Percentiles rank a stretch among this genome's conserved stretches.
phyloP scores from a whole-genome alignment of 2,888 invertebrate genomes.

The Pandemis heparana region DNA sequence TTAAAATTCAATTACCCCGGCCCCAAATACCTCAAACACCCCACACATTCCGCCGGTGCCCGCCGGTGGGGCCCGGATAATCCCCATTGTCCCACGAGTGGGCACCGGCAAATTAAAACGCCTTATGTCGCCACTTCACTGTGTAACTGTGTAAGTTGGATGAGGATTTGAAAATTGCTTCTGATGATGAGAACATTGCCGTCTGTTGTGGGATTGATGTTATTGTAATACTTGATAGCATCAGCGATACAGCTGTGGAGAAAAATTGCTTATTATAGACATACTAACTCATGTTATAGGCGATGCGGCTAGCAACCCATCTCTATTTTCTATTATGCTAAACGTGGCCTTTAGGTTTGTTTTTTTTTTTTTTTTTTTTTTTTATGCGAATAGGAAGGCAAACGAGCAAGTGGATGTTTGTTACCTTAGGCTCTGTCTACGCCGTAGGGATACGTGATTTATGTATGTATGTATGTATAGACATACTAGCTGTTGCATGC shows the following conservation, averaged over 20 bases:
- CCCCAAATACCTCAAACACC: conserved; percentile 26
- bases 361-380: too few species aligned
- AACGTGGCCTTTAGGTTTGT: too few species aligned
- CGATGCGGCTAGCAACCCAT: too few species aligned
- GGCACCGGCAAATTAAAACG: conserved; percentile 61
- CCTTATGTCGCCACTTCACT: conserved; percentile 62
- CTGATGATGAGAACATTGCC: conserved; percentile 20
- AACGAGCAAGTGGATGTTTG: too few species aligned
- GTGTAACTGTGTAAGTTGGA: conserved; percentile 20
- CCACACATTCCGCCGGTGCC: not conserved
- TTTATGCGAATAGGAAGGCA: too few species aligned
- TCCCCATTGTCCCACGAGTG: conserved; percentile 34
- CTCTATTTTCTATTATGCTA: too few species aligned
- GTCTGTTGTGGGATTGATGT: conserved; percentile 1
- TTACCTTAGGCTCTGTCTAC: too few species aligned
- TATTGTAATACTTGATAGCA: not conserved
- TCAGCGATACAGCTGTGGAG: not conserved
- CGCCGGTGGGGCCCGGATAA: conserved; percentile 16
- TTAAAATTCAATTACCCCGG: conserved; percentile 39
- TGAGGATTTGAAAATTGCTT: conserved; percentile 32
- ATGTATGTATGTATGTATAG: too few species aligned
- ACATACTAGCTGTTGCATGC: too few species aligned
- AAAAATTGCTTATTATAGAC: not conserved
- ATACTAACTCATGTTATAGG: too few species aligned
- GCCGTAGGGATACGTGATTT: too few species aligned